Conservation (phyloP, 2,797 vertebrate species). For the Gadopsis marmoratus region DNA sequence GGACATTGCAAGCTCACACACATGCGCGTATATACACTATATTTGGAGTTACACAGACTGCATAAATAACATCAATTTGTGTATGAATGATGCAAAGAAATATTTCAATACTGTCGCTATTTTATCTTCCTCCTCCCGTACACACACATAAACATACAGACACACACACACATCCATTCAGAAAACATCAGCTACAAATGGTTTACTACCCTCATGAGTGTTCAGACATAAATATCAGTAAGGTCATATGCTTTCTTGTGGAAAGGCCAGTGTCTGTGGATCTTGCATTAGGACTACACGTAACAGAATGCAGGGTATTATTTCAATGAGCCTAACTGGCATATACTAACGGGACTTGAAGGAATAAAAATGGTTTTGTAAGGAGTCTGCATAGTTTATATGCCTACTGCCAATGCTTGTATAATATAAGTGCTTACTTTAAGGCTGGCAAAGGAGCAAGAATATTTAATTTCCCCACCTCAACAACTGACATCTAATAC, state of each 20-base stretch:
- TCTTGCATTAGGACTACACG: constrained; percentile 46
- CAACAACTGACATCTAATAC: constrained; percentile 53
- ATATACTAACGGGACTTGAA: constrained; percentile 49
- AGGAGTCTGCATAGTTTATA: constrained; percentile 41
- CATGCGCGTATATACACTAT: constrained; percentile 9
- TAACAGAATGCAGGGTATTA: constrained; percentile 38
- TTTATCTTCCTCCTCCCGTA: constrained; percentile 30
- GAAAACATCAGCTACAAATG: constrained; percentile 69
- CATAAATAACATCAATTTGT: constrained; percentile 56
- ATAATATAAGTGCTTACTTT: constrained; percentile 54
- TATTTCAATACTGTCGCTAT: constrained; percentile 37
- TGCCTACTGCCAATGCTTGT: constrained; percentile 49
- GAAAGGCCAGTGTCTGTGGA: constrained; percentile 64
- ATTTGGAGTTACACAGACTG: constrained; percentile 32
- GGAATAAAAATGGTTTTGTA: constrained; percentile 56
- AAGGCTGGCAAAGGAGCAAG: constrained; percentile 48
- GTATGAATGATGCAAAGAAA: constrained; percentile 54
- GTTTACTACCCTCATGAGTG: constrained; percentile 64
- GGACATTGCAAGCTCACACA: constrained; percentile 39
- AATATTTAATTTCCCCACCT: constrained; percentile 65
- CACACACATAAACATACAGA: constrained; percentile 24
- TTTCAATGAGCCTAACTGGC: constrained; percentile 55
- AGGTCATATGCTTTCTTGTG: constrained; percentile 69
- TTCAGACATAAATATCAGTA: constrained; percentile 70
- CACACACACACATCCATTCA: constrained; percentile 51